phyloP scores from a whole-genome alignment of 2,113 vertebrate species.

The Alosa alosa region DNA sequence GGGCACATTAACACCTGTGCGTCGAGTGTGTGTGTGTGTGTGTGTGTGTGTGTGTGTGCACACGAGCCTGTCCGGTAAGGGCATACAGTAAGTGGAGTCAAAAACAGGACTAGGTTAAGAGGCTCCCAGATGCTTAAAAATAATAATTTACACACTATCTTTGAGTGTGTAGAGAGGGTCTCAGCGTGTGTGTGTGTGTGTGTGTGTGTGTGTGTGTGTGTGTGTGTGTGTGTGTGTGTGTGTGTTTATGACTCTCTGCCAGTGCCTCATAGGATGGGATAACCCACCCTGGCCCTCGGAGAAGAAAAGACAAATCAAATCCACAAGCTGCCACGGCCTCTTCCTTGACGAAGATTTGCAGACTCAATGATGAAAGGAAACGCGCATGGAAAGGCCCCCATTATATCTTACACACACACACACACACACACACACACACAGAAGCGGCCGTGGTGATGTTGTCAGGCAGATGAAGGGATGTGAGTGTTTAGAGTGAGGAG shows the following conservation, averaged over 20 bases:
- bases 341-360: constrained; percentile 53
- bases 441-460: too few relatives aligned
- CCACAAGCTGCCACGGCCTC: constrained; percentile 55
- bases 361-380: constrained; percentile 55
- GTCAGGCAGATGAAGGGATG: too few relatives aligned
- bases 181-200: background rate
- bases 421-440: constrained; percentile 60
- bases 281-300: background rate
- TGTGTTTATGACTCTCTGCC: background rate
- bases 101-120: background rate
- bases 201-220: constrained; percentile 20
- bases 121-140: background rate
- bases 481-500: too few relatives aligned
- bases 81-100: background rate
- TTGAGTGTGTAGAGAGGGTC: background rate
- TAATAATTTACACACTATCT: background rate
- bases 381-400: constrained; percentile 17
- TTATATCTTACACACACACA: constrained; percentile 34
- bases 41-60: constrained; percentile 27
- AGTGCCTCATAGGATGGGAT: background rate
- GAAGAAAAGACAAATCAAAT: constrained; percentile 45
- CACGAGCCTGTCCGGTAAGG: background rate
- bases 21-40: background rate
- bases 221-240: background rate
- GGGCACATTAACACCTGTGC: background rate